phyloP scores from a whole-genome alignment of 2,797 vertebrate species.

The Pantherophis vulpinus region DNA sequence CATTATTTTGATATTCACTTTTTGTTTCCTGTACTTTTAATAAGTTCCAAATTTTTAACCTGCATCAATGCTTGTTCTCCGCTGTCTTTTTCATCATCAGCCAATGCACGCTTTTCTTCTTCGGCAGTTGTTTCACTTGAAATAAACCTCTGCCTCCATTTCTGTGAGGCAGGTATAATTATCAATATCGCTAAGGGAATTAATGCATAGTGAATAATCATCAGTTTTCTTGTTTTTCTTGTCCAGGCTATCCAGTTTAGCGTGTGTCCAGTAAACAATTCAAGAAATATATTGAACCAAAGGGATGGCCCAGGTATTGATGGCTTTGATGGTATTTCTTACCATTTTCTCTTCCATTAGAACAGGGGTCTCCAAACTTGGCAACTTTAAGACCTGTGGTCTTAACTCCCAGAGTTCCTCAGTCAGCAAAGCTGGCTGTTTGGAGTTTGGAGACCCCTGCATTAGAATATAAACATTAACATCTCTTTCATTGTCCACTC shows the following conservation, averaged over 20 bases:
- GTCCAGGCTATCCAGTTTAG: background rate
- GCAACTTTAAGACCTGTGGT: too few relatives aligned
- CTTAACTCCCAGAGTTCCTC: too few relatives aligned
- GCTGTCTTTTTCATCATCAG: background rate
- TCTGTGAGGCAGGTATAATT: background rate
- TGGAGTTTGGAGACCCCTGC: too few relatives aligned
- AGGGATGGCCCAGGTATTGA: background rate
- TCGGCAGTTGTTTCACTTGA: background rate
- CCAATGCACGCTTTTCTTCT: background rate
- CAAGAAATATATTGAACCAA: background rate
- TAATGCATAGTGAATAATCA: background rate
- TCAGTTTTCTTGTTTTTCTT: background rate
- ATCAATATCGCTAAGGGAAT: background rate
- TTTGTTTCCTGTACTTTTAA: background rate
- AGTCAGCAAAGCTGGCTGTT: too few relatives aligned
- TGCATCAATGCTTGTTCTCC: background rate
- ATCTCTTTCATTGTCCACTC: background rate
- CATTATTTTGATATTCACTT: background rate
- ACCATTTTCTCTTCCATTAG: too few relatives aligned
- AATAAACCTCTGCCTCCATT: background rate
- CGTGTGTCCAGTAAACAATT: background rate
- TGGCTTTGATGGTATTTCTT: background rate
- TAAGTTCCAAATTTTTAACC: background rate
- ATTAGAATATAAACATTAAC: background rate
- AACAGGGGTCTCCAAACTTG: too few relatives aligned